A percentile compares a stretch with the other conserved stretches of the same genome.
These are phyloP conservation scores for Galeruca laticollis DNA, from an alignment of 2,888 invertebrate species.

Conservation along the genomic window DNA sequence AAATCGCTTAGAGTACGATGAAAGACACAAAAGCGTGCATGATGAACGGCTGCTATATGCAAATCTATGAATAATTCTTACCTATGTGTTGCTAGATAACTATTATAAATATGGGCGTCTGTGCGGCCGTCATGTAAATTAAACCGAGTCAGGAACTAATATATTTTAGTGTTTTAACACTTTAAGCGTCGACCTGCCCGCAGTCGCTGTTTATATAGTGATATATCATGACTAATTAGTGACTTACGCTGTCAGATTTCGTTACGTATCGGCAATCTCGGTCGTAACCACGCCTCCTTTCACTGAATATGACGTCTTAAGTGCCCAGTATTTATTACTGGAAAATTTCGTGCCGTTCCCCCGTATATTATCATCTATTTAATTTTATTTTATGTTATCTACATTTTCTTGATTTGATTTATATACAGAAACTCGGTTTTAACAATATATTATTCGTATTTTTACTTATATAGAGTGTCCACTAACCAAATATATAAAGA, in stretches of 20 bases:
- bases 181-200: constrained; percentile 62
- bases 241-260: constrained; percentile 63
- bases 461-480: not conserved
- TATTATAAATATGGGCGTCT: constrained; percentile 63
- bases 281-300: constrained; percentile 60
- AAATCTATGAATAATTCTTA: constrained; percentile 64
- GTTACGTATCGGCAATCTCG: constrained; percentile 64
- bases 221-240: constrained; percentile 67
- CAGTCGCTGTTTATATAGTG: constrained; percentile 65
- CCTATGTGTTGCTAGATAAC: constrained; percentile 64
- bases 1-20: constrained; percentile 63
- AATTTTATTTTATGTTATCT: constrained; percentile 59
- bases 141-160: constrained; percentile 63
- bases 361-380: constrained; percentile 61
- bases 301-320: constrained; percentile 61
- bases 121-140: constrained; percentile 61
- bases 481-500: too few relatives aligned
- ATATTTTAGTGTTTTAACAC: constrained; percentile 67
- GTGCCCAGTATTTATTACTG: constrained; percentile 60
- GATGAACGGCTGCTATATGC: constrained; percentile 62
- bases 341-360: constrained; percentile 60
- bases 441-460: constrained; percentile 6
- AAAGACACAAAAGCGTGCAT: constrained; percentile 63
- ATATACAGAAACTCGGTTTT: constrained; percentile 48
- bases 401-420: constrained; percentile 55